Evolutionary conservation across 2,797 vertebrate species (phyloP).

Genomic region (Labroides dimidiatus): DNA sequence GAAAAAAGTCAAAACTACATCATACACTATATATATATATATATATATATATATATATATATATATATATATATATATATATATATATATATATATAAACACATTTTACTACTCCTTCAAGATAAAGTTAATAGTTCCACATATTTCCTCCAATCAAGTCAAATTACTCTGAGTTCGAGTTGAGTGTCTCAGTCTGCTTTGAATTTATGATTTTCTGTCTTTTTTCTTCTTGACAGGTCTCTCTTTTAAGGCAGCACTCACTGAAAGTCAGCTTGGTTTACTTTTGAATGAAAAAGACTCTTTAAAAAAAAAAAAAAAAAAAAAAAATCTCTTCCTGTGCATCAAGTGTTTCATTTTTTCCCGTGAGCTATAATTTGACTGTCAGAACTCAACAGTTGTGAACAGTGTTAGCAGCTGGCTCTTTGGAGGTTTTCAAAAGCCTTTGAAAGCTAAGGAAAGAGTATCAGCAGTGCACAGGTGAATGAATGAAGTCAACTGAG

Average conservation of each 20-base stretch:
- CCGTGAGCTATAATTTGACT: slow-evolving; percentile 3
- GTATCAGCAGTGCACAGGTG: too few relatives aligned
- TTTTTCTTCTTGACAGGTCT: background rate
- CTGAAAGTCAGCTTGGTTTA: background rate
- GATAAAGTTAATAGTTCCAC: background rate
- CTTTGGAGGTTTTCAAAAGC: background rate
- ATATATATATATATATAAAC: too few relatives aligned
- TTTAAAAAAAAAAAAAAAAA: background rate
- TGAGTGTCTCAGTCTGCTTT: background rate
- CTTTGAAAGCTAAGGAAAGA: too few relatives aligned
- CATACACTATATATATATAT: too few relatives aligned
- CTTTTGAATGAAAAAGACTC: background rate
- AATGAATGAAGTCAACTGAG: too few relatives aligned
- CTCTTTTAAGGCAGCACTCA: background rate
- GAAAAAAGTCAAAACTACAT: too few relatives aligned
- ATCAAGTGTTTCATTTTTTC: background rate
- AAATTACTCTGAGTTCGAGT: background rate
- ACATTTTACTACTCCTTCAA: background rate
- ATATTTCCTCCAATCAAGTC: too few relatives aligned
- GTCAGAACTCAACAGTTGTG: background rate
- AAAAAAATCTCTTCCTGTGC: background rate
- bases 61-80: too few relatives aligned
- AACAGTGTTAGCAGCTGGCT: background rate
- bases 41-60: too few relatives aligned
- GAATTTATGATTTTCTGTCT: background rate